Conservation (phyloP, 2,113 vertebrate species). For the Bufo gargarizans region DNA sequence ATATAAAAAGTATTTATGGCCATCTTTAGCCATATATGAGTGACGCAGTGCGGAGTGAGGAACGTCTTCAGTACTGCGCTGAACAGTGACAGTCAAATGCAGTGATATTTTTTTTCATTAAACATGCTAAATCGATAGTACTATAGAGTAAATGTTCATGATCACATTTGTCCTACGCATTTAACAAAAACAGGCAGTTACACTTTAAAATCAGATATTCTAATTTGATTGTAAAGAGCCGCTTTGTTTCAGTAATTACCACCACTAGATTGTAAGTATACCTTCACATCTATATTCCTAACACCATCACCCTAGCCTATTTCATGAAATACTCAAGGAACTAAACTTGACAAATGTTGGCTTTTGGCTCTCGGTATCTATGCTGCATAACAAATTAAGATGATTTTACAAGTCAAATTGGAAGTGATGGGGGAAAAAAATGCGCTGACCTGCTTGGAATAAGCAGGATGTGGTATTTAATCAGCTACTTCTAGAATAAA, state of each 20-base stretch:
- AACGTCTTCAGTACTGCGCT: too few species aligned
- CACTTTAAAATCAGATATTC: background rate
- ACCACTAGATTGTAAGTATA: background rate
- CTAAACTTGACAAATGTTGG: constrained; percentile 19
- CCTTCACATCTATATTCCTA: background rate
- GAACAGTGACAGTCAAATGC: too few species aligned
- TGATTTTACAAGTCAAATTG: constrained; percentile 55
- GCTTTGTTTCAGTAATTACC: background rate
- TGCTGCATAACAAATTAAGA: constrained; percentile 21
- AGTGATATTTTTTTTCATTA: too few species aligned
- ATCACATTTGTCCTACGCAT: too few species aligned
- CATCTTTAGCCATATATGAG: too few species aligned
- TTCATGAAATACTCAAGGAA: background rate
- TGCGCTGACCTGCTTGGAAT: constrained; percentile 38
- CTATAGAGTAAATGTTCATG: too few species aligned
- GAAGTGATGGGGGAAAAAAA: constrained; percentile 23
- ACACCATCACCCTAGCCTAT: background rate
- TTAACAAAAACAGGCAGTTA: too few species aligned
- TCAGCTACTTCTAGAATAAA: constrained; percentile 47
- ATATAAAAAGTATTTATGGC: too few species aligned
- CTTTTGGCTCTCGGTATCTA: background rate
- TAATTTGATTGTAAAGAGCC: background rate
- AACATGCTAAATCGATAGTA: too few species aligned
- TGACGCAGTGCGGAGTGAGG: too few species aligned
- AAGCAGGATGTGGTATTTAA: constrained; percentile 56